These are phyloP conservation scores for Parnassius mnemosyne DNA, from an alignment of 2,888 invertebrate species.

Conservation along the genomic window DNA sequence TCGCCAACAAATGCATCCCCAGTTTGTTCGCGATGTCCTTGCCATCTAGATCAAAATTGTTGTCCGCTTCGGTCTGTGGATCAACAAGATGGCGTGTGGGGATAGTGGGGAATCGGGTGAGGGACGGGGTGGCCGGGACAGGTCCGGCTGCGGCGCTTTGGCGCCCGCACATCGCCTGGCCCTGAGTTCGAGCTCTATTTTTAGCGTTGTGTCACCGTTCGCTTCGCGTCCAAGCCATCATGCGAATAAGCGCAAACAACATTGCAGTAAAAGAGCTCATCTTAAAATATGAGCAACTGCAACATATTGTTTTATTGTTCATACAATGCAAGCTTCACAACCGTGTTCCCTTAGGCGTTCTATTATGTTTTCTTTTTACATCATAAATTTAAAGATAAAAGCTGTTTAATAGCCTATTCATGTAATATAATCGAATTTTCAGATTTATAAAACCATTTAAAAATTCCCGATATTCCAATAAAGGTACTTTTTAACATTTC, in stretches of 20 bases:
- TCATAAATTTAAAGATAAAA: slow-evolving; percentile 10
- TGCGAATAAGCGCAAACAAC: slow-evolving; percentile 40
- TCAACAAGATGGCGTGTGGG: slow-evolving; percentile 69
- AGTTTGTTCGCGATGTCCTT: slow-evolving; percentile 55
- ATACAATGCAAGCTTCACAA: slow-evolving; percentile 8
- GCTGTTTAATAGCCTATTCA: slow-evolving; percentile 8
- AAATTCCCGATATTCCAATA: too few species aligned
- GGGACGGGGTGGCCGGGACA: slow-evolving; percentile 55
- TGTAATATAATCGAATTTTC: slow-evolving; percentile 2
- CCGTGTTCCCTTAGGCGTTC: slow-evolving; percentile 15
- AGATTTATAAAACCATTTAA: not conserved
- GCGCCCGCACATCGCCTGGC: slow-evolving; percentile 51
- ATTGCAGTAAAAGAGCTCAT: slow-evolving; percentile 38
- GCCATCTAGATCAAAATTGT: slow-evolving; percentile 51
- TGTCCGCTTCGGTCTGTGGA: slow-evolving; percentile 57
- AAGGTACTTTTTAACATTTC: too few species aligned
- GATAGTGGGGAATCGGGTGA: slow-evolving; percentile 50
- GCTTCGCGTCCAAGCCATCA: slow-evolving; percentile 50
- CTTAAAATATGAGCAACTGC: slow-evolving; percentile 23
- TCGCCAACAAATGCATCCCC: slow-evolving; percentile 32
- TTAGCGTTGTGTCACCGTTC: slow-evolving; percentile 77
- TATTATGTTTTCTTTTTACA: slow-evolving; percentile 18
- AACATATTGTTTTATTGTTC: slow-evolving; percentile 26
- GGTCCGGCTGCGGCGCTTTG: slow-evolving; percentile 39
- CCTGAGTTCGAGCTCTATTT: slow-evolving; percentile 66